Evolutionary conservation across 2,797 vertebrate species (phyloP).

Genomic region (Epinephelus malabaricus): DNA sequence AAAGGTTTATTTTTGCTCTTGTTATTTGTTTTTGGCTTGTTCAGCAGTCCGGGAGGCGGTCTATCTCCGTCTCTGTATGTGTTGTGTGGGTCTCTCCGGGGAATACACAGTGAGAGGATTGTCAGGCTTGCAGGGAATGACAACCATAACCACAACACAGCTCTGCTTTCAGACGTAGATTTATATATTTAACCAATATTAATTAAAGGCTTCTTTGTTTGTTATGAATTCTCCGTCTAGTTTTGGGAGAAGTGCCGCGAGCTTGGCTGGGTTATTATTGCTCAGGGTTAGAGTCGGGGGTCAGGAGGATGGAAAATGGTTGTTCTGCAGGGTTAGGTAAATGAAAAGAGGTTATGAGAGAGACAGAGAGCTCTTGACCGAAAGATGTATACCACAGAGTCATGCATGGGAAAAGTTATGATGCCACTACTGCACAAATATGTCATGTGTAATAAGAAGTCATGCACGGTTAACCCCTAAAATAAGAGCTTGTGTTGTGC

Average conservation of each 20-base stretch:
- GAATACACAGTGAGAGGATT: conserved; percentile 62
- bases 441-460: conserved; percentile 31
- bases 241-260: conserved; percentile 32
- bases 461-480: conserved; percentile 47
- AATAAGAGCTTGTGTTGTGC: conserved; percentile 15
- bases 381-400: conserved; percentile 39
- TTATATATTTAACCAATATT: conserved; percentile 73
- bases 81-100: conserved; percentile 44
- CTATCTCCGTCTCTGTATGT: conserved; percentile 62
- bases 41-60: conserved; percentile 48
- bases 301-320: conserved; percentile 61
- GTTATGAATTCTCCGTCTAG: conserved; percentile 61
- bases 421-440: conserved; percentile 49
- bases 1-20: conserved; percentile 67
- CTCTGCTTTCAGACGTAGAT: conserved; percentile 63
- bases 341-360: conserved; percentile 73
- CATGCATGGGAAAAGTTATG: conserved; percentile 51
- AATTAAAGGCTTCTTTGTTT: conserved; percentile 79
- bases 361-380: conserved; percentile 38
- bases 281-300: conserved; percentile 48
- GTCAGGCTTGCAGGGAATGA: conserved; percentile 68
- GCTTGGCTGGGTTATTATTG: conserved; percentile 55
- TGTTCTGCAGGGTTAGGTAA: conserved; percentile 70
- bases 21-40: conserved; percentile 63
- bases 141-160: conserved; percentile 72